Base-by-base conservation (phyloP, 2,888 invertebrate species). In the Icerya purchasi region DNA sequence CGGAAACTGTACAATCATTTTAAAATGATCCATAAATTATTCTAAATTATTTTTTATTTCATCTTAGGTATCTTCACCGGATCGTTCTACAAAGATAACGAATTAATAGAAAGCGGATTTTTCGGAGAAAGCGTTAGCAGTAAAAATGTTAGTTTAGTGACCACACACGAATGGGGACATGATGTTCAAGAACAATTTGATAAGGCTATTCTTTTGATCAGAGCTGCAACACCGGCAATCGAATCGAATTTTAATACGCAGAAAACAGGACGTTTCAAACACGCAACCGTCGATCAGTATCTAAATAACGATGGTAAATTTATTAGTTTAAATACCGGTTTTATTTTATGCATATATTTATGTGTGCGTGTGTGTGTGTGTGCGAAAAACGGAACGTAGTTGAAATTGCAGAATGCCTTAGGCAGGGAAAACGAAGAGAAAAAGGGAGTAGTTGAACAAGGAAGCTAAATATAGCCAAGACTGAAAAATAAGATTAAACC, bases 51-150 rank as follows among this genome's bases (percentile, higher is more conserved):
- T 58, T 52, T 24, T 24, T 58, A 14, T 25, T 19, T 58, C 3
- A 49, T 68, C 73, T 1, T 67, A 83, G 84, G 86, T 52, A 74
- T 83, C 56, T 73, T 81, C 61, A 86, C 86, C 1, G 87, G 86
- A 18, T 86, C 86, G 57, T 80, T 86, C 50, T 87, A 87, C 71
- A 84, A 83, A 75, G 87, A 87, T 69, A 83, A 82, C 69, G 84
- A 85, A 21, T 73, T 87, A 22, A 70, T 82, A 63, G 79, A 82
- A 67, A 84, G 85, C 66, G 86, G 86, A 0, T 86, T 86, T 68
- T 86, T 86, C 0, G 87, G 81, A 0, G 86, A 86, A 70, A 82
- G 81, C 69, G 75, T 86, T 1, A 76, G 77, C 2, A 84, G 86
- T 70, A 83, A 82, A 25, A 82, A 85, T 10, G 86, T 86, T 5